These are phyloP conservation scores for Leptinotarsa undecemlineata DNA, from an alignment of 1,140 invertebrate genomes.

Conservation along the genomic window DNA sequence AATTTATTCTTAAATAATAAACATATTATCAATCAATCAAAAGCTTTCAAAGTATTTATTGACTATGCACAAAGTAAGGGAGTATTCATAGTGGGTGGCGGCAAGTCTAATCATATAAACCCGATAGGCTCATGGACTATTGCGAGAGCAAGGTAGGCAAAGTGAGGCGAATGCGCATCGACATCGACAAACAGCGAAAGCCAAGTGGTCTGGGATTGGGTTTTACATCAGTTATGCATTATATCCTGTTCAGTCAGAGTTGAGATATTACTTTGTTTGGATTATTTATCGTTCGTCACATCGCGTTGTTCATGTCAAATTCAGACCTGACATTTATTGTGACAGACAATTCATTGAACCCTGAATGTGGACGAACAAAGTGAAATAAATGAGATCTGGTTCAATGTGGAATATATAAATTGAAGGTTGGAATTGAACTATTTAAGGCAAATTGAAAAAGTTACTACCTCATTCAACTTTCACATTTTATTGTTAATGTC, in stretches of 20 bases:
- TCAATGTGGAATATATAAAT: neutral
- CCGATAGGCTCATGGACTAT: too few relatives aligned
- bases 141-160: too few relatives aligned
- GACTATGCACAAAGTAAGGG: too few relatives aligned
- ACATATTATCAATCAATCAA: too few relatives aligned
- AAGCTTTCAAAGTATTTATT: too few relatives aligned
- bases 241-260: neutral
- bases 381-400: slow-evolving; percentile 6
- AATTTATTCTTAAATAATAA: too few relatives aligned
- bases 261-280: too few relatives aligned
- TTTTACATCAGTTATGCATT: neutral
- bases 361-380: neutral
- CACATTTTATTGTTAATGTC: neutral
- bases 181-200: neutral
- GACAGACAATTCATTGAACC: neutral
- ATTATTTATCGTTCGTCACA: too few relatives aligned
- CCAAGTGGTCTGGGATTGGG: neutral
- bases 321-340: neutral
- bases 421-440: neutral
- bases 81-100: too few relatives aligned
- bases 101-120: too few relatives aligned
- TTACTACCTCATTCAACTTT: neutral
- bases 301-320: neutral
- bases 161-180: too few relatives aligned
- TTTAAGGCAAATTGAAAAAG: neutral